These are phyloP conservation scores for Scomberomorus guttatus DNA, from an alignment of 2,797 vertebrate species.

Conservation along the genomic window DNA sequence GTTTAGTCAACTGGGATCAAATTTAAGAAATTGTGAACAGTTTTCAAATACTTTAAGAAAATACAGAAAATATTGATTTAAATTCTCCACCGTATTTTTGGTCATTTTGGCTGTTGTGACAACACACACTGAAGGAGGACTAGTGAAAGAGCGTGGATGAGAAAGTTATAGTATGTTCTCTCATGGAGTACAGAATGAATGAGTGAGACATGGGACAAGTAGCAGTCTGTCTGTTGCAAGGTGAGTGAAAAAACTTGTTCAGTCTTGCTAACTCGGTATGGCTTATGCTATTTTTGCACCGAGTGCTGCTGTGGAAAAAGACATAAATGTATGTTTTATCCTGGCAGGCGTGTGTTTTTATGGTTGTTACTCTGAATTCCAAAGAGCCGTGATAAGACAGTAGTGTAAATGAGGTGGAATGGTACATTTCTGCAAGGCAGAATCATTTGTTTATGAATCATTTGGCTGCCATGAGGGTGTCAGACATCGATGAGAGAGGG, in stretches of 20 bases:
- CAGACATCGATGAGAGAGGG: constrained; percentile 13
- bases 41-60: background rate
- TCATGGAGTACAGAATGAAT: constrained; percentile 19
- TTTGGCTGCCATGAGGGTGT: constrained; percentile 50
- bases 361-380: constrained; percentile 10
- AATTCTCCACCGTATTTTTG: background rate
- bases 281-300: constrained; percentile 15
- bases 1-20: background rate
- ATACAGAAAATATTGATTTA: background rate
- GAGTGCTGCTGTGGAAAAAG: background rate
- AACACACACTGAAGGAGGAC: constrained; percentile 5
- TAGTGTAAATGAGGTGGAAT: constrained; percentile 42
- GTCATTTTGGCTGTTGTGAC: background rate
- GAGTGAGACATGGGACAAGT: constrained; percentile 75
- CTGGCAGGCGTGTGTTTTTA: background rate
- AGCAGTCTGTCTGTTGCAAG: constrained; percentile 67
- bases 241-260: constrained; percentile 62
- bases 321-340: constrained; percentile 2
- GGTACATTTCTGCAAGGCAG: constrained; percentile 35
- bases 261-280: constrained; percentile 25
- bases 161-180: background rate
- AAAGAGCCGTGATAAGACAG: constrained; percentile 31
- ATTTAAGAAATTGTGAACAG: background rate
- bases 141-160: constrained; percentile 6
- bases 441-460: constrained; percentile 59